phyloP scores from a whole-genome alignment of 2,113 vertebrate species.

The Himantopus leucocephalus region DNA sequence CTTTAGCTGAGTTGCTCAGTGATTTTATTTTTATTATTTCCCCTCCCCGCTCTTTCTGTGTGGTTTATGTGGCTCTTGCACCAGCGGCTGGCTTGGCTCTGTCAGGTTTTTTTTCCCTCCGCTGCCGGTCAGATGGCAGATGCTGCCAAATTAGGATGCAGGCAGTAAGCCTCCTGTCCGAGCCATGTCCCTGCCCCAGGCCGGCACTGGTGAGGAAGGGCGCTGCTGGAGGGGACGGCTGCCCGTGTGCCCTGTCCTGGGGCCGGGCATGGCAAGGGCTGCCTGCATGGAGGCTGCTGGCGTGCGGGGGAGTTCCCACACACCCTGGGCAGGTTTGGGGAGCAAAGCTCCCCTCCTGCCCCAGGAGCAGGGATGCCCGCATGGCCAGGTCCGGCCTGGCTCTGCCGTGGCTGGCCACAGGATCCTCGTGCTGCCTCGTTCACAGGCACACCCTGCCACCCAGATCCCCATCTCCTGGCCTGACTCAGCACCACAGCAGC shows the following conservation, averaged over 20 bases:
- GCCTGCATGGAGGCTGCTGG: neutral
- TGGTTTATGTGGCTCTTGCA: neutral
- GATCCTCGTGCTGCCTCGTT: neutral
- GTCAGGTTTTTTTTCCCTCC: neutral
- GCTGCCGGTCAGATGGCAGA: conserved; percentile 1
- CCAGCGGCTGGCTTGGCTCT: neutral
- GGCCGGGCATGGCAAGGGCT: neutral
- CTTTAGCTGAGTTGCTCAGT: neutral
- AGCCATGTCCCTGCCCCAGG: neutral
- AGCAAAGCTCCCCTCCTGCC: neutral
- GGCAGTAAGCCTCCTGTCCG: neutral
- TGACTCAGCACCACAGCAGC: neutral
- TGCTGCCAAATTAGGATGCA: conserved; percentile 46
- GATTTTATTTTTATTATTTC: conserved; percentile 24
- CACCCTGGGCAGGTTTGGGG: neutral
- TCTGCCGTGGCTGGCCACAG: neutral
- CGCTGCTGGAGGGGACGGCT: accelerated
- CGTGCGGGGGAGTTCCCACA: neutral
- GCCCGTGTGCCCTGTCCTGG: neutral
- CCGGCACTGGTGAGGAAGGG: accelerated
- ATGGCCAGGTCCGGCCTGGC: neutral
- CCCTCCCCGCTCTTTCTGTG: neutral
- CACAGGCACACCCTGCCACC: neutral
- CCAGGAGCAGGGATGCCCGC: neutral
- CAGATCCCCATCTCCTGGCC: neutral